These are phyloP conservation scores for Rhinophrynus dorsalis DNA, from an alignment of 2,797 vertebrate genomes.

Conservation along the genomic window DNA sequence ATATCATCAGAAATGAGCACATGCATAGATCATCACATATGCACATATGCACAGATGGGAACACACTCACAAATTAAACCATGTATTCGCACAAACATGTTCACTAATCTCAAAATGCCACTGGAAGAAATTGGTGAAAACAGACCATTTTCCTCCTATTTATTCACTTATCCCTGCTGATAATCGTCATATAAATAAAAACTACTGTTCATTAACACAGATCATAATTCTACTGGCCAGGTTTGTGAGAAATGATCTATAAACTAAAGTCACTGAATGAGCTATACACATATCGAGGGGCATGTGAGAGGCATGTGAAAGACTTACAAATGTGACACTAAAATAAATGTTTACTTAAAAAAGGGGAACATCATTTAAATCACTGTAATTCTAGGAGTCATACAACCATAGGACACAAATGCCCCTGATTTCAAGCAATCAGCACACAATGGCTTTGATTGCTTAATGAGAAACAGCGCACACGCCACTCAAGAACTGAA, in stretches of 20 bases:
- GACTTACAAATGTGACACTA: slow-evolving; percentile 11
- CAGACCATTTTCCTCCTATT: too few relatives aligned
- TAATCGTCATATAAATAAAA: too few relatives aligned
- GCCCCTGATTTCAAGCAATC: slow-evolving; percentile 41
- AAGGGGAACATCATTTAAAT: neutral
- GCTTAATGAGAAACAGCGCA: slow-evolving; percentile 21
- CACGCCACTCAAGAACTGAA: slow-evolving; percentile 10
- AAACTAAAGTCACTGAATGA: neutral
- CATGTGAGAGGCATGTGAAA: neutral
- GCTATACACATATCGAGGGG: neutral
- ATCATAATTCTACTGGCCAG: neutral
- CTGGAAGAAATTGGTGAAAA: too few relatives aligned
- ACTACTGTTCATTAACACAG: too few relatives aligned
- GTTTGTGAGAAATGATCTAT: neutral
- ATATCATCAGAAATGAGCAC: too few relatives aligned
- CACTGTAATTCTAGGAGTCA: neutral
- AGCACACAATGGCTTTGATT: slow-evolving; percentile 40
- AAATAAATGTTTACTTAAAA: slow-evolving; percentile 2
- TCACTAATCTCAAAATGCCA: too few relatives aligned
- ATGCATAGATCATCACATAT: too few relatives aligned
- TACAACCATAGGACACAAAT: slow-evolving; percentile 31
- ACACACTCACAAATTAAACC: too few relatives aligned
- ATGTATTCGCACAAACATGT: too few relatives aligned
- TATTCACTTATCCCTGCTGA: too few relatives aligned
- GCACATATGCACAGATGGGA: too few relatives aligned